These are phyloP conservation scores for Carduelis carduelis DNA, from an alignment of 2,797 vertebrate genomes.

Conservation along the genomic window DNA sequence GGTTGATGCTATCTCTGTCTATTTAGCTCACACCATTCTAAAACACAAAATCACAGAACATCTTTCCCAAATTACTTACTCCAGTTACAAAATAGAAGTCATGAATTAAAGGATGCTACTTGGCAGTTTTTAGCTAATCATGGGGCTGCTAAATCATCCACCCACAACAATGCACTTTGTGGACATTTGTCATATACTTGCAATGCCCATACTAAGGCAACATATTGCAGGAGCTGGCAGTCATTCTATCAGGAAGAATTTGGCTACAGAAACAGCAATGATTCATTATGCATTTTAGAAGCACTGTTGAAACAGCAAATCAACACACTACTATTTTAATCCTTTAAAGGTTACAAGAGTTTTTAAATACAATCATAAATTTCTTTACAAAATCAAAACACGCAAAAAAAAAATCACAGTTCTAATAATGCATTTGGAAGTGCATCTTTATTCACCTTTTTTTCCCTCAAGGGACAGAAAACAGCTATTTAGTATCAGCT, in stretches of 20 bases:
- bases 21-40: neutral
- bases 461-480: neutral
- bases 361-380: neutral
- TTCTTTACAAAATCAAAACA: neutral
- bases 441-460: neutral
- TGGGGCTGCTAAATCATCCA: neutral
- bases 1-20: neutral
- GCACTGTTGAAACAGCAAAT: conserved; percentile 59
- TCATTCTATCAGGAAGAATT: conserved; percentile 71
- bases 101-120: neutral
- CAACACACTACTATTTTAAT: conserved; percentile 66
- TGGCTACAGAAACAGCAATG: conserved; percentile 70
- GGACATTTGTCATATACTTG: conserved; percentile 39
- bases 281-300: conserved; percentile 74
- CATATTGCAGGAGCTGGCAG: conserved; percentile 64
- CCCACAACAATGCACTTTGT: neutral
- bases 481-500: neutral
- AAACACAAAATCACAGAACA: neutral
- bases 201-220: conserved; percentile 77
- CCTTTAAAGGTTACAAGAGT: conserved; percentile 22
- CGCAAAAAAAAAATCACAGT: neutral
- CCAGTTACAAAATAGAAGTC: neutral
- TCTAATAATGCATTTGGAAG: neutral
- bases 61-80: neutral
- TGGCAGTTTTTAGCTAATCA: neutral